Evolutionary conservation across 2,797 vertebrate species (phyloP).

Genomic region (Semaprochilodus insignis): DNA sequence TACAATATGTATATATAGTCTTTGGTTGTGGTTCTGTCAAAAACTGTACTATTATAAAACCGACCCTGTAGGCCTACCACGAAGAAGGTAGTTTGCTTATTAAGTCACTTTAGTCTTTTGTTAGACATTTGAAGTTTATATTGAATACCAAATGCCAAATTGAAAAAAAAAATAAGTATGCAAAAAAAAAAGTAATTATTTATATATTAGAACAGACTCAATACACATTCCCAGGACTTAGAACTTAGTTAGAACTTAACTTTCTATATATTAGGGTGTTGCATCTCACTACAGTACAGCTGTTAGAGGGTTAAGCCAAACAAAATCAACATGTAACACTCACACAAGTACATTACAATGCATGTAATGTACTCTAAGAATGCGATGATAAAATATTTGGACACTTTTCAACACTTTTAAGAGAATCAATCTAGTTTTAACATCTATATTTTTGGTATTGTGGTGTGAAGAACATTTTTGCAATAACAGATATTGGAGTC

Average conservation of each 20-base stretch:
- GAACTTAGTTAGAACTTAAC: not conserved
- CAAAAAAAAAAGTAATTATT: not conserved
- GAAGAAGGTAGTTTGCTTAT: not conserved
- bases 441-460: conserved; percentile 69
- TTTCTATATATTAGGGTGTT: conserved; percentile 33
- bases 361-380: conserved; percentile 54
- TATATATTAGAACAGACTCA: not conserved
- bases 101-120: conserved; percentile 1
- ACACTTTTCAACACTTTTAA: conserved; percentile 64
- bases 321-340: conserved; percentile 56
- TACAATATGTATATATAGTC: not conserved
- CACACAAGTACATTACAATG: conserved; percentile 43
- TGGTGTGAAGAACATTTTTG: conserved; percentile 75
- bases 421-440: conserved; percentile 68
- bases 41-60: not conserved
- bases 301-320: conserved; percentile 58
- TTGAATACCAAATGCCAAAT: not conserved
- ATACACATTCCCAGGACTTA: not conserved
- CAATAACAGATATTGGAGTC: conserved; percentile 76
- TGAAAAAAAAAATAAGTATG: not conserved
- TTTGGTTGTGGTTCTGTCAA: not conserved
- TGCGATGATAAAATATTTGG: conserved; percentile 56
- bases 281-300: conserved; percentile 62
- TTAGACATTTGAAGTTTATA: not conserved
- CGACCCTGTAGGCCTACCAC: not conserved